A percentile compares a stretch with the other conserved stretches of the same genome.
phyloP scores from a whole-genome alignment of 2,113 vertebrate genomes.

The Poeciliopsis turrubarensis region DNA sequence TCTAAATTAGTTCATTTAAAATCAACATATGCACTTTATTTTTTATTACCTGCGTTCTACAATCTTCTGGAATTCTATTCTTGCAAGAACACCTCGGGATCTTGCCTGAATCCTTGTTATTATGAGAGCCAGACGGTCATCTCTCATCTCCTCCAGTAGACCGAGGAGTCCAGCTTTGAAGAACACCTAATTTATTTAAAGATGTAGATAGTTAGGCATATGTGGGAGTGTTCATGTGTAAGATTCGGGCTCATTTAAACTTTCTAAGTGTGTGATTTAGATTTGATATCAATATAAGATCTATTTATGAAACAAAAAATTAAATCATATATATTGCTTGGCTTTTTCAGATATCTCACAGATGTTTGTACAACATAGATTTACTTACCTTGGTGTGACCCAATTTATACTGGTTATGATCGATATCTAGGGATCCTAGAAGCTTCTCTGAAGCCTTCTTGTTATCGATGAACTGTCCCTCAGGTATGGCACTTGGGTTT shows the following conservation, averaged over 20 bases:
- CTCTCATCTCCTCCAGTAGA: slow-evolving; percentile 88
- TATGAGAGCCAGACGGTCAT: slow-evolving; percentile 86
- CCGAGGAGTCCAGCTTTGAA: slow-evolving; percentile 89
- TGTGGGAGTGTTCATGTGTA: neutral
- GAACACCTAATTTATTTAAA: slow-evolving; percentile 68
- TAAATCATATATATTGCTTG: too few species aligned
- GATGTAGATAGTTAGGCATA: neutral
- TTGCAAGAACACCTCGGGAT: slow-evolving; percentile 85
- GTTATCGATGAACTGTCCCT: slow-evolving; percentile 70
- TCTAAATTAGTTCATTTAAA: neutral
- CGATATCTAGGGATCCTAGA: slow-evolving; percentile 49
- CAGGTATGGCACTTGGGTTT: slow-evolving; percentile 52
- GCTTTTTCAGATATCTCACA: neutral
- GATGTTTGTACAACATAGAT: neutral
- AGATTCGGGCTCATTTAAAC: neutral
- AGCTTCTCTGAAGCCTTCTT: slow-evolving; percentile 54
- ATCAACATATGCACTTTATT: neutral
- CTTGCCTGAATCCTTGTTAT: slow-evolving; percentile 87
- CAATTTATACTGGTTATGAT: slow-evolving; percentile 78
- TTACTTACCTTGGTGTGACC: slow-evolving; percentile 83
- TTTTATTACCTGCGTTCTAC: slow-evolving; percentile 84
- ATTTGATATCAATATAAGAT: neutral
- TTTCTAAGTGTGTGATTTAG: too few species aligned
- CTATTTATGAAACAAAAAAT: neutral
- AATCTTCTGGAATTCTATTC: slow-evolving; percentile 89